Percentiles rank a stretch among this genome's conserved stretches.
phyloP scores from a whole-genome alignment of 2,797 vertebrate species.

The Borostomias antarcticus region DNA sequence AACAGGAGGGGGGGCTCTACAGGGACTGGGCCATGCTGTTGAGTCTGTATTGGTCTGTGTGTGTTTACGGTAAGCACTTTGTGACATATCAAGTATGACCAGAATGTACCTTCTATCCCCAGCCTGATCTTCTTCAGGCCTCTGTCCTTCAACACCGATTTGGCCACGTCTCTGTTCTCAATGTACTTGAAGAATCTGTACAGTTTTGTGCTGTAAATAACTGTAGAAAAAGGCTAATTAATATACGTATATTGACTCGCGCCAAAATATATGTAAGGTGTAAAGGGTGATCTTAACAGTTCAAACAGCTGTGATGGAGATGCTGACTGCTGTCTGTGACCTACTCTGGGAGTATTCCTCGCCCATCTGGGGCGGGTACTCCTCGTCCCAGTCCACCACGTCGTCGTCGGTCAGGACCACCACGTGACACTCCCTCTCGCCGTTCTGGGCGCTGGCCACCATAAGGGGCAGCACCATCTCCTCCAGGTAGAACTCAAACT shows the following conservation, averaged over 20 bases:
- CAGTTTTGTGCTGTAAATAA: slow-evolving; percentile 98
- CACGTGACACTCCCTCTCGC: slow-evolving; percentile 95
- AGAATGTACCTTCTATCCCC: slow-evolving; percentile 99
- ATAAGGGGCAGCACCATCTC: slow-evolving; percentile 98
- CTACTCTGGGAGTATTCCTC: slow-evolving; percentile 98
- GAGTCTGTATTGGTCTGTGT: background rate
- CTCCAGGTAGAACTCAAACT: slow-evolving; percentile 97
- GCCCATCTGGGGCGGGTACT: slow-evolving; percentile 98
- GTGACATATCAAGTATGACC: too few relatives aligned
- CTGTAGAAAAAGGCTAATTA: slow-evolving; percentile 61
- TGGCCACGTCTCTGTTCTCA: slow-evolving; percentile 97
- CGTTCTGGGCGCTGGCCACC: slow-evolving; percentile 96
- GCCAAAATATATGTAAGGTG: too few relatives aligned
- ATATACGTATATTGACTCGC: too few relatives aligned
- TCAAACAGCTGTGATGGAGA: too few relatives aligned
- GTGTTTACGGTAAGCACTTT: background rate
- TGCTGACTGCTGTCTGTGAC: too few relatives aligned
- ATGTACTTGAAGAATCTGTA: slow-evolving; percentile 99
- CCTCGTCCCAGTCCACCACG: slow-evolving; percentile 98
- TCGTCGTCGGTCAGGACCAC: slow-evolving; percentile 98
- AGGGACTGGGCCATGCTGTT: too few relatives aligned
- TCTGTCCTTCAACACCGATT: slow-evolving; percentile 94
- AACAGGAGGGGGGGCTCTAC: background rate
- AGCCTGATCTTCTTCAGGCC: slow-evolving; percentile 97
- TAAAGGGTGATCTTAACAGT: too few relatives aligned